Evolutionary conservation across 2,113 vertebrate species (phyloP).

Genomic region (Gallinago undulata): DNA sequence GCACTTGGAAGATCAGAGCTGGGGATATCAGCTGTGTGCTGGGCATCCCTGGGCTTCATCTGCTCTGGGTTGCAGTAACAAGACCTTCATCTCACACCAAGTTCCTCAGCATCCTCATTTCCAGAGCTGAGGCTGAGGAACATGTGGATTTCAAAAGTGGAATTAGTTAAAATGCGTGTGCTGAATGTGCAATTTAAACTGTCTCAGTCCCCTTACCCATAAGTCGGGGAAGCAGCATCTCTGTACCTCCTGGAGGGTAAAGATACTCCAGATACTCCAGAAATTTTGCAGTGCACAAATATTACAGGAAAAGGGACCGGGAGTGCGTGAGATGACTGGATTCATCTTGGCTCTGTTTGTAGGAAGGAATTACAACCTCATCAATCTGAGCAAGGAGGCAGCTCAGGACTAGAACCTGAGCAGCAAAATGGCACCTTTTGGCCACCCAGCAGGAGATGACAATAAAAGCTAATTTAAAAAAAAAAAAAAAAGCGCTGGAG

Average conservation of each 20-base stretch:
- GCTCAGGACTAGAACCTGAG: not conserved
- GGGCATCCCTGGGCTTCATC: not conserved
- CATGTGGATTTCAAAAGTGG: not conserved
- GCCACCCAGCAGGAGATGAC: not conserved
- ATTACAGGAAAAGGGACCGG: not conserved
- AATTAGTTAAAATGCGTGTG: not conserved
- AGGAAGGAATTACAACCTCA: not conserved
- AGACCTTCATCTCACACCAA: not conserved
- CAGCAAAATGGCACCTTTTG: constrained; percentile 13
- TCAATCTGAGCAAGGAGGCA: constrained; percentile 7
- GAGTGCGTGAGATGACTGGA: not conserved
- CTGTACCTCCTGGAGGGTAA: not conserved
- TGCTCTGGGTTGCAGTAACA: not conserved
- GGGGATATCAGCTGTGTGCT: not conserved
- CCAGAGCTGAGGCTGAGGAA: not conserved
- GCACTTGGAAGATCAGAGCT: not conserved
- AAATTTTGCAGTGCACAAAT: not conserved
- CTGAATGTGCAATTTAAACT: not conserved
- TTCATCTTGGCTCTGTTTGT: not conserved
- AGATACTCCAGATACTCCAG: not conserved
- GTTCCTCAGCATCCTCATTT: not conserved
- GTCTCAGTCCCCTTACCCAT: not conserved
- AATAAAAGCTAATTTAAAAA: constrained; percentile 13
- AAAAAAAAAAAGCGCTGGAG: not conserved
- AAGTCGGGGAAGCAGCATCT: fast-evolving